Percentiles rank a stretch among this genome's conserved stretches.
Conservation (phyloP, 2,113 vertebrate species). For the Gymnorhina tibicen region DNA sequence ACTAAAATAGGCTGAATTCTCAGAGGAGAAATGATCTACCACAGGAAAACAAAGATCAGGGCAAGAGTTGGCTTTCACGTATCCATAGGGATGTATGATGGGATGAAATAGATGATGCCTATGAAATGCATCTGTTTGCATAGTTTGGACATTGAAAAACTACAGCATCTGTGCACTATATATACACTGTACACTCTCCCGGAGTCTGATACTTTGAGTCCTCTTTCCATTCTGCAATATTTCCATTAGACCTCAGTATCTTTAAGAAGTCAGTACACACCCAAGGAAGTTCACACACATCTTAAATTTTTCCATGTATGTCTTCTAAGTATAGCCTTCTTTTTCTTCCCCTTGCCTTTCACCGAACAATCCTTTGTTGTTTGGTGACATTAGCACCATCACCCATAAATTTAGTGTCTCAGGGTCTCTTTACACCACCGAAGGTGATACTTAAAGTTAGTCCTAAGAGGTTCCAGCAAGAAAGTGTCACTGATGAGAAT, state of each 20-base stretch:
- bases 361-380: not conserved
- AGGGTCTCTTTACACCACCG: not conserved
- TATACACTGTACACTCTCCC: not conserved
- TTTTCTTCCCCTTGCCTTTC: not conserved
- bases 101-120: not conserved
- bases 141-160: not conserved
- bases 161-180: not conserved
- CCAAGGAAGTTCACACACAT: fast-evolving
- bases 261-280: not conserved
- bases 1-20: not conserved
- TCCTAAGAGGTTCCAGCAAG: not conserved
- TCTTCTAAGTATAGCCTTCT: not conserved
- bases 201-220: not conserved
- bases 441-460: not conserved
- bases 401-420: not conserved
- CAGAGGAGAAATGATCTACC: not conserved
- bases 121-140: not conserved
- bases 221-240: not conserved
- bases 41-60: not conserved
- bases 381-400: not conserved
- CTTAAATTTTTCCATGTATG: not conserved
- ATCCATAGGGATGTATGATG: not conserved
- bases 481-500: not conserved
- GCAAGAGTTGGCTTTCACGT: not conserved
- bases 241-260: not conserved